phyloP scores from a whole-genome alignment of 1,140 invertebrate species.

The Eriosoma lanigerum region DNA sequence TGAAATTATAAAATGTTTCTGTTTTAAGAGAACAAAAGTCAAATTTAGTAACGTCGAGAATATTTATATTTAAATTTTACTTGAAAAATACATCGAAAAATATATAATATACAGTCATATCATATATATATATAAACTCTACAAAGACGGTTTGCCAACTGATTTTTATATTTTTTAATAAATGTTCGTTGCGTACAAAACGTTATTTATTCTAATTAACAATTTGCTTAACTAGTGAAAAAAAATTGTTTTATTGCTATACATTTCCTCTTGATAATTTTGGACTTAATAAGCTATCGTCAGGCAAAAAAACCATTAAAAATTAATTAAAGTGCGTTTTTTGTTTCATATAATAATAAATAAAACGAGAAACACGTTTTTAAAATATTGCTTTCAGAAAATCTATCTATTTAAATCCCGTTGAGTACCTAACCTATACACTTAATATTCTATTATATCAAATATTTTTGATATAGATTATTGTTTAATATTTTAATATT shows the following conservation, averaged over 20 bases:
- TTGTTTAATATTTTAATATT: too few relatives aligned
- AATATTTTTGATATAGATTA: too few relatives aligned
- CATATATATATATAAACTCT: too few relatives aligned
- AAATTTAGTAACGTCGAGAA: not conserved
- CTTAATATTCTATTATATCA: too few relatives aligned
- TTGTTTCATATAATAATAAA: slow-evolving; percentile 6
- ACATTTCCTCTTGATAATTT: not conserved
- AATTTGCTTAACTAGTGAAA: not conserved
- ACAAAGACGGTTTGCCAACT: not conserved
- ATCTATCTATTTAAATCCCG: too few relatives aligned
- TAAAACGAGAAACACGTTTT: not conserved
- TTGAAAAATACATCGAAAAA: not conserved
- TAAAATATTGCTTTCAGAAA: too few relatives aligned
- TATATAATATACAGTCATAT: too few relatives aligned
- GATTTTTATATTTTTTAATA: not conserved
- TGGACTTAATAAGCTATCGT: slow-evolving; percentile 18
- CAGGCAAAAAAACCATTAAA: slow-evolving; percentile 21
- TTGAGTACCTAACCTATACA: too few relatives aligned
- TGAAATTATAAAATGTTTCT: slow-evolving; percentile 17
- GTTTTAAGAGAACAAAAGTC: not conserved
- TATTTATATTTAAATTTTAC: too few relatives aligned
- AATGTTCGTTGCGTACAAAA: not conserved
- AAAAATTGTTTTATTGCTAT: slow-evolving; percentile 4
- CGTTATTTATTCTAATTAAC: slow-evolving; percentile 6
- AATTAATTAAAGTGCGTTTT: slow-evolving; percentile 15